Conservation (phyloP, 2,888 invertebrate genomes). For the Automeris io region DNA sequence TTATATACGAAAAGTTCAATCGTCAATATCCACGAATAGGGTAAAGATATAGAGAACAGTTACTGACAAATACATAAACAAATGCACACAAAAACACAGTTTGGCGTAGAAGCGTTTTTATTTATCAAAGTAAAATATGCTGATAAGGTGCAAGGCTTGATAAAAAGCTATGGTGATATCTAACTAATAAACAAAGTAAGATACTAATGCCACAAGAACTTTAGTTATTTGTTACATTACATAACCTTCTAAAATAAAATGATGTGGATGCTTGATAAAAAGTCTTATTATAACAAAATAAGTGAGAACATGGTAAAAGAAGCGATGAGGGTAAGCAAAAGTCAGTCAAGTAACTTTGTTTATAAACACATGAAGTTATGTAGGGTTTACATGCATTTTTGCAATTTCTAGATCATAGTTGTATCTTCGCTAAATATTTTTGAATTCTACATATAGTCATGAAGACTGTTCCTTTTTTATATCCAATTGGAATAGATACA, state of each 20-base stretch:
- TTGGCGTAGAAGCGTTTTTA: slow-evolving; percentile 35
- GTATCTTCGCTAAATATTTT: slow-evolving; percentile 43
- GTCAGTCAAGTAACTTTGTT: slow-evolving; percentile 75
- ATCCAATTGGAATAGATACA: slow-evolving; percentile 19
- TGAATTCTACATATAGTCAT: slow-evolving; percentile 66
- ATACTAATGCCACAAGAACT: slow-evolving; percentile 5
- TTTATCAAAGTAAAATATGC: not conserved
- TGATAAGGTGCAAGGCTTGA: not conserved
- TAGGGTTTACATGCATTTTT: slow-evolving; percentile 64
- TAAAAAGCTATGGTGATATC: slow-evolving; percentile 10
- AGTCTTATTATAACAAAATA: slow-evolving; percentile 44
- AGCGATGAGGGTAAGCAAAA: slow-evolving; percentile 51
- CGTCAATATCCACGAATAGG: slow-evolving; percentile 56
- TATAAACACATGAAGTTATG: slow-evolving; percentile 76
- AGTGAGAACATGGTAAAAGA: slow-evolving; percentile 24
- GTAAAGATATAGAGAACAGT: slow-evolving; percentile 45
- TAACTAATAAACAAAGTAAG: slow-evolving; percentile 10
- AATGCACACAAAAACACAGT: slow-evolving; percentile 33
- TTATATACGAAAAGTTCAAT: slow-evolving; percentile 33
- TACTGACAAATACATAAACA: slow-evolving; percentile 35
- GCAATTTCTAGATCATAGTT: slow-evolving; percentile 51
- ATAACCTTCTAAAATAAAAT: slow-evolving; percentile 5
- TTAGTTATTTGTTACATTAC: not conserved
- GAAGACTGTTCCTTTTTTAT: slow-evolving; percentile 68
- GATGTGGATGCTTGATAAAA: slow-evolving; percentile 26